Conservation (phyloP, 2,113 vertebrate genomes). For the Aspidoscelis tigris region DNA sequence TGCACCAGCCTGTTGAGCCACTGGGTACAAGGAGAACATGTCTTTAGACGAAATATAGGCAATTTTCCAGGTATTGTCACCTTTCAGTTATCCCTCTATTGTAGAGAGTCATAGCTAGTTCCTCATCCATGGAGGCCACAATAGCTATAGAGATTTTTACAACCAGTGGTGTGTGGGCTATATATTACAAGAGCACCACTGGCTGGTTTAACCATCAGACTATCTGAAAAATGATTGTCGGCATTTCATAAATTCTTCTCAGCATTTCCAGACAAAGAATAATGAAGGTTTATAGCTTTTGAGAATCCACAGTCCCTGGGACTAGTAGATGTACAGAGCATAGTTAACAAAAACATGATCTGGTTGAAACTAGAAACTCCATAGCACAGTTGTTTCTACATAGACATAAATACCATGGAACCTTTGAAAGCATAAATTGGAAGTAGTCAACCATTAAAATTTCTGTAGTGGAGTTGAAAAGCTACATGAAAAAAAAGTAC, state of each 20-base stretch:
- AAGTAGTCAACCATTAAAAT: conserved; percentile 6
- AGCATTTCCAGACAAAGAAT: background rate
- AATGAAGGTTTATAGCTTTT: background rate
- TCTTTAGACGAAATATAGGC: no score
- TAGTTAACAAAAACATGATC: background rate
- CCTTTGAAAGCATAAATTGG: conserved; percentile 33
- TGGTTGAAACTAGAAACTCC: background rate
- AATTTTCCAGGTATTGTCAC: no score
- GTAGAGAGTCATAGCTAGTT: no score
- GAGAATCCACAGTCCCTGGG: background rate
- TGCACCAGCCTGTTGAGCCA: no score
- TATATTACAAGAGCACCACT: no score
- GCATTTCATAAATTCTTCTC: background rate
- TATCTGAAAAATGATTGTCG: background rate
- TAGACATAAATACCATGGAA: conserved; percentile 21
- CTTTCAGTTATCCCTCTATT: no score
- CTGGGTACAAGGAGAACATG: no score
- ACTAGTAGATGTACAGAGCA: background rate
- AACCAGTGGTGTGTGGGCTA: no score
- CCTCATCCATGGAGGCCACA: no score
- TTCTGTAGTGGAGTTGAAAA: background rate
- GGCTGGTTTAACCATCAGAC: background rate
- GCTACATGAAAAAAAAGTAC: background rate
- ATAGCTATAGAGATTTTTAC: no score
- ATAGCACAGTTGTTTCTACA: background rate